phyloP scores from a whole-genome alignment of 2,113 vertebrate genomes.

The Fregetta grallaria region DNA sequence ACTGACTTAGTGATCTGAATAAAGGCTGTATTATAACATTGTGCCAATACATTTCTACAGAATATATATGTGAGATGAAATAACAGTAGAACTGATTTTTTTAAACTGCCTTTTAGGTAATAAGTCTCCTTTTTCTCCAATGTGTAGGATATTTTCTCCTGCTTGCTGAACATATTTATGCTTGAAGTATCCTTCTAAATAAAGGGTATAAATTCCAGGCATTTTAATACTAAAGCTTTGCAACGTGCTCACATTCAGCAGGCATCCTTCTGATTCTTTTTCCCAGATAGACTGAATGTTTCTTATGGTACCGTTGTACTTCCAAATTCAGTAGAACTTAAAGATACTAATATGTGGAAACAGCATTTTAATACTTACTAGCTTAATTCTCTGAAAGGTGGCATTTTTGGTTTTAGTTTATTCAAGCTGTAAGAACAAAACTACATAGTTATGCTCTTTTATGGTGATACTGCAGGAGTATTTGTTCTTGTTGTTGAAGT shows the following conservation, averaged over 20 bases:
- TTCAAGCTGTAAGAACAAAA: background rate
- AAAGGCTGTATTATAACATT: background rate
- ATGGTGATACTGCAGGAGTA: background rate
- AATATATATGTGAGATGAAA: background rate
- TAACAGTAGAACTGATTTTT: background rate
- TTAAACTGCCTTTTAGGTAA: background rate
- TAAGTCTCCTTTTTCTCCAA: background rate
- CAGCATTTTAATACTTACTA: background rate
- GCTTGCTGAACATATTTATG: background rate
- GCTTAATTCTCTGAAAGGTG: background rate
- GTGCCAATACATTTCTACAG: background rate
- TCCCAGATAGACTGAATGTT: background rate
- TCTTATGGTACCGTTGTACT: accelerated
- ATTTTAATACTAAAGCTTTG: background rate
- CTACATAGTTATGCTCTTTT: background rate
- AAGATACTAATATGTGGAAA: background rate
- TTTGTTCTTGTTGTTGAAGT: background rate
- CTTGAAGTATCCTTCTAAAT: background rate
- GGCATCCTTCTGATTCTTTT: background rate
- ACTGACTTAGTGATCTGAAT: background rate
- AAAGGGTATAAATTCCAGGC: background rate
- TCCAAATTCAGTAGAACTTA: background rate
- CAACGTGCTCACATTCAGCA: background rate
- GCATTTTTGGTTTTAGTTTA: background rate
- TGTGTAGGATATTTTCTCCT: background rate